Evolutionary conservation across 2,888 invertebrate genomes (phyloP).

Genomic region (Clanis bilineata): DNA sequence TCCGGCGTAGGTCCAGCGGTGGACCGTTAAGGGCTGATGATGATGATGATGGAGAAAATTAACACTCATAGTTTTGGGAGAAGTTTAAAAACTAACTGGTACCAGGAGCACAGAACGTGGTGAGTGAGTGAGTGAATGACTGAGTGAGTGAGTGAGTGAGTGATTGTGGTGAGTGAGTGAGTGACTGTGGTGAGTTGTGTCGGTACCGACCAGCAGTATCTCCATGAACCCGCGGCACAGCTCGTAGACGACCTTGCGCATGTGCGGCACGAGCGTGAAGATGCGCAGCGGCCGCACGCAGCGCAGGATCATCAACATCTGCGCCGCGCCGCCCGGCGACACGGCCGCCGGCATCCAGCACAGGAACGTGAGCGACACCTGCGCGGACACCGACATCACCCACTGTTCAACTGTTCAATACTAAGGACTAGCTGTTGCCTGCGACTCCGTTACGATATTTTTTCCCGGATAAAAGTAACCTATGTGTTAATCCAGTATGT

Average conservation of each 20-base stretch:
- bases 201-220: constrained; percentile 90
- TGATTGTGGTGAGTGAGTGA: background rate
- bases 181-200: background rate
- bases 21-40: too few species aligned
- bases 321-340: constrained; percentile 96
- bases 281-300: constrained; percentile 98
- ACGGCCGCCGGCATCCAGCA: constrained; percentile 98
- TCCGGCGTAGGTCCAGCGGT: too few species aligned
- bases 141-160: background rate
- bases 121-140: background rate
- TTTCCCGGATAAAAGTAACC: too few species aligned
- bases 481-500: too few species aligned
- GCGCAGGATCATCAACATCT: constrained; percentile 97
- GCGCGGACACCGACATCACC: constrained; percentile 16
- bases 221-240: constrained; percentile 99
- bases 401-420: too few species aligned
- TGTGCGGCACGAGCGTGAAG: constrained; percentile 99
- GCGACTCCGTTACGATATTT: too few species aligned
- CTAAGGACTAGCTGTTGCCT: too few species aligned
- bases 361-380: constrained; percentile 97
- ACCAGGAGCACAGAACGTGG: too few species aligned
- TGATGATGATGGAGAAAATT: too few species aligned
- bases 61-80: too few species aligned
- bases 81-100: too few species aligned
- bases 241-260: constrained; percentile 99